A percentile compares a stretch with the other conserved stretches of the same genome.
phyloP scores from a whole-genome alignment of 2,113 vertebrate species.

The Notarius quadriscutis region DNA sequence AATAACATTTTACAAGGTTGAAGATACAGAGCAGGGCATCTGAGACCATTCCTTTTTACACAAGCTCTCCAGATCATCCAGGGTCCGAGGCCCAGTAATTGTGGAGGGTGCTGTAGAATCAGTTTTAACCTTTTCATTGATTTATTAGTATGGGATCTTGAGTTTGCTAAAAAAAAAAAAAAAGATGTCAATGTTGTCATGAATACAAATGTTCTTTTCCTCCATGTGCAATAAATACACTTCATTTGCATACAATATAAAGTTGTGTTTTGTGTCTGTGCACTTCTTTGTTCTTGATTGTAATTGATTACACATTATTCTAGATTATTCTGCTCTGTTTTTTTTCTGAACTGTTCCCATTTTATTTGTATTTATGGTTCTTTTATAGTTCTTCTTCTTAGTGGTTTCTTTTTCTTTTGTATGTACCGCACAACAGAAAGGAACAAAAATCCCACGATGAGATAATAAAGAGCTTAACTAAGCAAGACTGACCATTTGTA shows the following conservation, averaged over 20 bases:
- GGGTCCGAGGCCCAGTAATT: no score
- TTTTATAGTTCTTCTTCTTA: background rate
- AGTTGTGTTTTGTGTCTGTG: background rate
- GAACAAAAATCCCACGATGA: background rate
- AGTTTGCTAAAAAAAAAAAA: background rate
- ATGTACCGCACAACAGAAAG: background rate
- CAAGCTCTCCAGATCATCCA: no score
- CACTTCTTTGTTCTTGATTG: background rate
- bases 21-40: no score
- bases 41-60: no score
- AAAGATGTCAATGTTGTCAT: background rate
- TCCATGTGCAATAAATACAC: background rate
- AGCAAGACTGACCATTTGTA: background rate
- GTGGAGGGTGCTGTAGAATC: background rate
- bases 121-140: background rate
- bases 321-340: background rate
- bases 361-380: background rate
- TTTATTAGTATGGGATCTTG: background rate
- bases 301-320: background rate
- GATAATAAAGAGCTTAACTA: background rate
- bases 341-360: background rate
- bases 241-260: constrained; percentile 22
- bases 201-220: background rate
- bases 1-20: no score
- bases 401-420: background rate